phyloP scores from a whole-genome alignment of 2,888 invertebrate species.

The Alentia gelatinosa region DNA sequence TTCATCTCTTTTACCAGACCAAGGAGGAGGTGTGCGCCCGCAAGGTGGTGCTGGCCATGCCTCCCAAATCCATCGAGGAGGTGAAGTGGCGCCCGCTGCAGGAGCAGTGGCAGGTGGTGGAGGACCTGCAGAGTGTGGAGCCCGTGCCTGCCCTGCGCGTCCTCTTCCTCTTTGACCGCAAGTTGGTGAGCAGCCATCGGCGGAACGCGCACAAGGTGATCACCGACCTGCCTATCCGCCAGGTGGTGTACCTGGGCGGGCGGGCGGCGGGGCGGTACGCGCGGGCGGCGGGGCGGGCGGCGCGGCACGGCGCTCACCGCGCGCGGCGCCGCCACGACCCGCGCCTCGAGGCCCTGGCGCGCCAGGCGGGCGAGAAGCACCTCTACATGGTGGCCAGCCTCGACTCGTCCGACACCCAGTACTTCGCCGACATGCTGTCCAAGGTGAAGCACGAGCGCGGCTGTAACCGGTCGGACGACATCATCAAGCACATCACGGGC shows the following conservation, averaged over 20 bases:
- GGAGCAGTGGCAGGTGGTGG: neutral
- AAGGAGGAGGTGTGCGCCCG: constrained; percentile 52
- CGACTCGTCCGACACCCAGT: constrained; percentile 46
- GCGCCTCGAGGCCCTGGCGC: neutral
- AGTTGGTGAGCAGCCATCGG: constrained; percentile 32
- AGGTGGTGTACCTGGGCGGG: constrained; percentile 23
- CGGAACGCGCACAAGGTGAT: neutral
- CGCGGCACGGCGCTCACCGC: neutral
- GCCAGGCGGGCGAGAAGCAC: neutral
- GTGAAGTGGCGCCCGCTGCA: constrained; percentile 56
- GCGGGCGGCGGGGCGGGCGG: neutral
- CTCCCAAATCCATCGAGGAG: constrained; percentile 44
- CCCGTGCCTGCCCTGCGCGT: constrained; percentile 56
- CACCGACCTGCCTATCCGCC: constrained; percentile 57
- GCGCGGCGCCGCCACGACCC: neutral
- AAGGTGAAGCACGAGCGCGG: neutral
- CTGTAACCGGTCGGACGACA: constrained; percentile 5
- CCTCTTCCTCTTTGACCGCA: constrained; percentile 52
- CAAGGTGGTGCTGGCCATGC: constrained; percentile 60
- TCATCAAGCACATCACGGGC: constrained; percentile 26
- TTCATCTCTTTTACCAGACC: constrained; percentile 48
- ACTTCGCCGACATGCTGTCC: constrained; percentile 49
- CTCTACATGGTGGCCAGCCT: constrained; percentile 56
- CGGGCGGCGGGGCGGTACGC: neutral
- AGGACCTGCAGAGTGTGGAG: constrained; percentile 39